Percentiles rank a stretch among this genome's conserved stretches.
These are phyloP conservation scores for Telmatochromis brichardi DNA, from an alignment of 2,113 vertebrate species.

Conservation along the genomic window DNA sequence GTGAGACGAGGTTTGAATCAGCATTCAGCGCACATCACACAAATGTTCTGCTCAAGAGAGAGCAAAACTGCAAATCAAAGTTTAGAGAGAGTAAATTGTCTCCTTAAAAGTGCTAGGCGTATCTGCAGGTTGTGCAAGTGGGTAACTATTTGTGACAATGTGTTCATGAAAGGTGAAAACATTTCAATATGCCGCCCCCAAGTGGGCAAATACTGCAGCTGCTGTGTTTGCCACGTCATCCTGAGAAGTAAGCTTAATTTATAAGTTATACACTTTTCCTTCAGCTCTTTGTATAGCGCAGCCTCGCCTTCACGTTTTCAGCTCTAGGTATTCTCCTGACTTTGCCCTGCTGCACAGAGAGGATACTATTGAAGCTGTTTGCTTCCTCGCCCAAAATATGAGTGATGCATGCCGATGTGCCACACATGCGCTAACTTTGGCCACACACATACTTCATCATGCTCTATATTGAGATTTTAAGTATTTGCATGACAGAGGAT, in stretches of 20 bases:
- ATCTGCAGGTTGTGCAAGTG: not conserved
- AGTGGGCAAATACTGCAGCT: not conserved
- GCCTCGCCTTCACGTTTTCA: fast-evolving
- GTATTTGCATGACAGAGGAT: constrained; percentile 4
- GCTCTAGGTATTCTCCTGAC: not conserved
- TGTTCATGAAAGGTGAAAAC: not conserved
- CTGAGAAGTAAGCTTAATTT: not conserved
- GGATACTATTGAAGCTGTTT: not conserved
- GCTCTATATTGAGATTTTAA: not conserved
- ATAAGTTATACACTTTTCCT: not conserved
- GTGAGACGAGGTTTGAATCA: not conserved
- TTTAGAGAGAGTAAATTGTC: not conserved
- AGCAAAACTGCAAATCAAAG: not conserved
- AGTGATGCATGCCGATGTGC: not conserved
- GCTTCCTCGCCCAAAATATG: not conserved
- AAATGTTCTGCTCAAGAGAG: not conserved
- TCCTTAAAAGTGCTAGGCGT: not conserved
- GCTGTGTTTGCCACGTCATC: not conserved
- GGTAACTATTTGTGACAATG: not conserved
- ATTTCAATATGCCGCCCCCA: not conserved
- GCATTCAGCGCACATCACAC: not conserved
- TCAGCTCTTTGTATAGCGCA: not conserved
- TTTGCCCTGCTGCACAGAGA: not conserved
- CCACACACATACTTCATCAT: not conserved
- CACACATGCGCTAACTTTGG: not conserved